Percentiles rank a stretch among this genome's conserved stretches.
Conservation (phyloP, 1,140 invertebrate genomes). For the Coelopa frigida region DNA sequence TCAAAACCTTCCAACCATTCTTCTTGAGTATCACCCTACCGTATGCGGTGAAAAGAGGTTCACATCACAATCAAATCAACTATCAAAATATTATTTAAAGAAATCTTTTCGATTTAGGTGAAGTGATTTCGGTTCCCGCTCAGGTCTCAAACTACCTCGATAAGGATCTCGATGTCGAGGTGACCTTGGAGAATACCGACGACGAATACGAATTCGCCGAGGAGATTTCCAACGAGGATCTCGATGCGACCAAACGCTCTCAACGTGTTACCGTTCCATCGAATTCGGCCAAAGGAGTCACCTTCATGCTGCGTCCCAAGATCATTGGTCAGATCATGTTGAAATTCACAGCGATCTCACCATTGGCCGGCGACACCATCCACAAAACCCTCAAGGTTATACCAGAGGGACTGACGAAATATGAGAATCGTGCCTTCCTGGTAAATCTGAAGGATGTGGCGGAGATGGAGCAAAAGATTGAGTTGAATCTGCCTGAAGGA, state of each 20-base stretch:
- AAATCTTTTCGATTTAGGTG: slow-evolving; percentile 11
- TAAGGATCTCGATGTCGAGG: slow-evolving; percentile 67
- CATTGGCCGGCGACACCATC: slow-evolving; percentile 64
- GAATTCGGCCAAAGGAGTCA: slow-evolving; percentile 60
- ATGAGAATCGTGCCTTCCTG: slow-evolving; percentile 67
- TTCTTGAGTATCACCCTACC: slow-evolving; percentile 74
- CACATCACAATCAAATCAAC: not conserved
- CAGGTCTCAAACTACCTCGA: slow-evolving; percentile 43
- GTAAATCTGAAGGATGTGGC: slow-evolving; percentile 59
- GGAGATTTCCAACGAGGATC: slow-evolving; percentile 48
- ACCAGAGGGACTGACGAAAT: slow-evolving; percentile 74
- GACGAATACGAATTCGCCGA: slow-evolving; percentile 73
- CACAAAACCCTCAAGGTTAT: slow-evolving; percentile 63
- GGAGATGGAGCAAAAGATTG: slow-evolving; percentile 53
- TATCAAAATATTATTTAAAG: not conserved
- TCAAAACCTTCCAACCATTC: slow-evolving; percentile 85
- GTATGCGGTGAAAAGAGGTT: slow-evolving; percentile 73
- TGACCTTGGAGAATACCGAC: slow-evolving; percentile 74
- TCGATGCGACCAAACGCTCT: slow-evolving; percentile 49
- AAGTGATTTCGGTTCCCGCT: slow-evolving; percentile 33
- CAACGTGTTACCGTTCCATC: slow-evolving; percentile 59
- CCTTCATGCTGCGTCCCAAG: slow-evolving; percentile 71
- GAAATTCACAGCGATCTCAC: slow-evolving; percentile 64
- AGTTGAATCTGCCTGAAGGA: slow-evolving; percentile 62
- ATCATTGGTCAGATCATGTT: slow-evolving; percentile 66